Evolutionary conservation across 1,140 invertebrate species (phyloP), one percentile per base, ranked within the genome.

Genomic region (Scaptomyza graminum): DNA sequence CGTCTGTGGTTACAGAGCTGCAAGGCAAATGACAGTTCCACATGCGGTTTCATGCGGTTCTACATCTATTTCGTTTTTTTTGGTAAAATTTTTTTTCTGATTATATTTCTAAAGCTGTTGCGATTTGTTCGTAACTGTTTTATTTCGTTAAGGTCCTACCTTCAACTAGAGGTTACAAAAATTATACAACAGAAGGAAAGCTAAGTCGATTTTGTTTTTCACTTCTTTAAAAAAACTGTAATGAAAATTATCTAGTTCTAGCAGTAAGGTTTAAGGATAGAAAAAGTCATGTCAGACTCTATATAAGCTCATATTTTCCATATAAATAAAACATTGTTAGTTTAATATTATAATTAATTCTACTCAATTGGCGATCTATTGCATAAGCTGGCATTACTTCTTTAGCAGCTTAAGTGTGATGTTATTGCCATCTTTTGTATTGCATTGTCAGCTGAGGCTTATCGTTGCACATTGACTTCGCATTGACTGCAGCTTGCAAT

Each of bases 1-100:
- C 70, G 70, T 74, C 70, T 74, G 70, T 76, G 74, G 70, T 76
- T 76, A 54, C 56, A 22, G 50, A n/a, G 34, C 66, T 39, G 57
- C 54, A 64, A 62, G 54, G 66, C 59, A 70, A 59, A 70, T 70
- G 72, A 70, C 66, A 67, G 47, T 49, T 52, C 49, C 46, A 65
- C 56, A 74, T 57, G 57, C 56, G 46, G 41, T 55, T 75, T 43
- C 49, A 52, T 55, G 54, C 59, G 22, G 28, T 54, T 54, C 37
- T 12, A 41, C 22, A 8, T 39, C 11, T 12, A 5, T 55, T 16
- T 44, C 22, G 0, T 15, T 8, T 28, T 39, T n/a, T 18, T 31
- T n/a, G 13, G 7, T 22, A 22, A 22, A 22, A 3, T 22, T 3
- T 22, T 22, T 22, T 18, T 22, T 22, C 4, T 22, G 28, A 28